Evolutionary conservation across 2,113 vertebrate species (phyloP).

Genomic region (Patagioenas fasciata): DNA sequence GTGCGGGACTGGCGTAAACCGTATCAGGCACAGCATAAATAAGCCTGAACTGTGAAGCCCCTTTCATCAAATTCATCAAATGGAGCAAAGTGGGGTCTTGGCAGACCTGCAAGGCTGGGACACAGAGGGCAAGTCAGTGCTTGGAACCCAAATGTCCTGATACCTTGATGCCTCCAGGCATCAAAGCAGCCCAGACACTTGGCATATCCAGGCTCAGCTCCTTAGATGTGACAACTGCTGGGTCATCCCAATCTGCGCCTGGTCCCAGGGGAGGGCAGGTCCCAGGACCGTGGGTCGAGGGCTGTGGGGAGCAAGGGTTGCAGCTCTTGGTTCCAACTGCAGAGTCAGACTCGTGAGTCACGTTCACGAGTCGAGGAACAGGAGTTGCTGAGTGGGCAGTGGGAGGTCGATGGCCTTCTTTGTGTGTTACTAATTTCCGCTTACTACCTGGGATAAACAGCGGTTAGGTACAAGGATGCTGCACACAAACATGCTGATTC

Average conservation of each 20-base stretch:
- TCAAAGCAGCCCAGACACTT: background rate
- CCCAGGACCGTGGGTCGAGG: background rate
- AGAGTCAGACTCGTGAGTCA: background rate
- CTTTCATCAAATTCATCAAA: background rate
- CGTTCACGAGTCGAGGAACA: rapidly evolving
- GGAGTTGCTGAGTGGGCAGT: background rate
- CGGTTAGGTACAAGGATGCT: background rate
- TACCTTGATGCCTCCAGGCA: background rate
- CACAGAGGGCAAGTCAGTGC: background rate
- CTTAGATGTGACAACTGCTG: background rate
- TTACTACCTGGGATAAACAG: background rate
- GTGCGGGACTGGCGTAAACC: background rate
- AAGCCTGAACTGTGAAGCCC: background rate
- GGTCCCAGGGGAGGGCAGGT: background rate
- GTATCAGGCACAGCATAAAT: background rate
- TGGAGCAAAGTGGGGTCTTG: background rate
- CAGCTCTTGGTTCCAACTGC: background rate
- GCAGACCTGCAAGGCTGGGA: background rate
- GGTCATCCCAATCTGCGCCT: rapidly evolving
- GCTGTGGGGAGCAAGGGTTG: background rate
- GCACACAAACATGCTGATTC: background rate
- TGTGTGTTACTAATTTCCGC: background rate
- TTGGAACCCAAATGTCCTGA: background rate
- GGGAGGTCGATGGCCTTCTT: rapidly evolving
- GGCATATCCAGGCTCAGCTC: background rate